Base-by-base conservation (phyloP, 2,888 invertebrate genomes). In the Slavum lentiscoides region DNA sequence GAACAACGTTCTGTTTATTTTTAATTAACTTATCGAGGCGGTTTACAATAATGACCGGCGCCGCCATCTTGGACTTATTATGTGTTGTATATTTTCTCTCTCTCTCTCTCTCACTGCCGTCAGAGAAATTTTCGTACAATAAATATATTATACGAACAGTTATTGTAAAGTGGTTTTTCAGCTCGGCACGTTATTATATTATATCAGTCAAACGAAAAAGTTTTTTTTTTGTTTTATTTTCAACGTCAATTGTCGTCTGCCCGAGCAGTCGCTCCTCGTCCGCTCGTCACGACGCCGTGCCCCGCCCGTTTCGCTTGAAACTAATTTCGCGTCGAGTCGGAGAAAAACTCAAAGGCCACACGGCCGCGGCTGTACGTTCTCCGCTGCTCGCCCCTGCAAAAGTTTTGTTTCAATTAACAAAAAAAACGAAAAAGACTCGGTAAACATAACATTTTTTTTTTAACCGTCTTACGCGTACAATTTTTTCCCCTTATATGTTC, bases 381-480 rank as follows among this genome's bases (percentile, higher is more conserved):
- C 11, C 43, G 43, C n/a, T 30, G 30, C 7, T 30, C n/a, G 62
- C 5, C n/a, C 59, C 58, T 6, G n/a, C 49, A 55, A 77, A 69
- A 70, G 77, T 77, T 62, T 61, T 62, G 69, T 70, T 77, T 61
- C 55, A 77, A 70, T 70, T 70, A 77, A 76, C 70, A 76, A 77
- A 76, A 61, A 2, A 43, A 68, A 68, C n/a, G 30, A 15, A 58
- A 43, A 3, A 43, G 23, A 3, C 55, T 61, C 76, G 59, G 30
- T 49, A 61, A 76, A 76, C 61, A 69, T 43, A 49, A 30, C 30
- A 30, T 30, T 30, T 30, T 30, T 58, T 68, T 68, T 74, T 66
- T 39, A 66, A 23, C 21, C 75, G 75, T 75, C 58, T 68, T 68
- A 49, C 8, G 17, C 49, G 11, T 6, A 6, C 19, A 55, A 21